Percentiles rank a stretch among this genome's conserved stretches.
These are phyloP conservation scores for Ceratina australensis DNA, from an alignment of 1,140 invertebrate genomes.

Conservation along the genomic window DNA sequence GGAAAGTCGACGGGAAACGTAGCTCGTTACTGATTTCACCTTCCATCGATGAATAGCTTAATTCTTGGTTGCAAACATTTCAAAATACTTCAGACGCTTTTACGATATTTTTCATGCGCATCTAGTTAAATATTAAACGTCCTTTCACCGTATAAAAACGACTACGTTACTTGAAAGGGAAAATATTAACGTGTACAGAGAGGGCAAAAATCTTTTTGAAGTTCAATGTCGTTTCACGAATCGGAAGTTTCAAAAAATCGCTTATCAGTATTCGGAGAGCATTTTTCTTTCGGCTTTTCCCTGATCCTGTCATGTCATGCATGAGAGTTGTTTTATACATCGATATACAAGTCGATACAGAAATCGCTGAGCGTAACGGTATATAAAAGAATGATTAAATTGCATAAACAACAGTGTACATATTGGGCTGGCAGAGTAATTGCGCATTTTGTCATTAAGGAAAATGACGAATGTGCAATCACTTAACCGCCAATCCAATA, in stretches of 20 bases:
- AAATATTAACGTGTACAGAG: neutral
- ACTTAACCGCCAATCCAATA: too few species aligned
- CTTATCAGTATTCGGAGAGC: neutral
- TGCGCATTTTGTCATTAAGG: too few species aligned
- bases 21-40: neutral
- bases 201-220: neutral
- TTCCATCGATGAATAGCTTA: neutral
- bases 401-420: too few species aligned
- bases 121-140: neutral
- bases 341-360: neutral
- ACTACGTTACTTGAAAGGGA: neutral
- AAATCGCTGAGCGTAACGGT: neutral
- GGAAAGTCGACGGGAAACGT: too few species aligned
- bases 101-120: neutral
- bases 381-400: slow-evolving; percentile 25
- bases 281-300: neutral
- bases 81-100: neutral
- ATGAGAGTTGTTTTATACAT: neutral
- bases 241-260: too few species aligned
- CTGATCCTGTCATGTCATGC: too few species aligned
- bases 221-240: neutral
- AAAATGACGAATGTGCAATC: too few species aligned
- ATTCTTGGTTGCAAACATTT: neutral
- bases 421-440: too few species aligned
- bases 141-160: too few species aligned